Evolutionary conservation across 2,888 invertebrate species (phyloP), one percentile per base, ranked within the genome.

Genomic region (Drosophila buzzatii): DNA sequence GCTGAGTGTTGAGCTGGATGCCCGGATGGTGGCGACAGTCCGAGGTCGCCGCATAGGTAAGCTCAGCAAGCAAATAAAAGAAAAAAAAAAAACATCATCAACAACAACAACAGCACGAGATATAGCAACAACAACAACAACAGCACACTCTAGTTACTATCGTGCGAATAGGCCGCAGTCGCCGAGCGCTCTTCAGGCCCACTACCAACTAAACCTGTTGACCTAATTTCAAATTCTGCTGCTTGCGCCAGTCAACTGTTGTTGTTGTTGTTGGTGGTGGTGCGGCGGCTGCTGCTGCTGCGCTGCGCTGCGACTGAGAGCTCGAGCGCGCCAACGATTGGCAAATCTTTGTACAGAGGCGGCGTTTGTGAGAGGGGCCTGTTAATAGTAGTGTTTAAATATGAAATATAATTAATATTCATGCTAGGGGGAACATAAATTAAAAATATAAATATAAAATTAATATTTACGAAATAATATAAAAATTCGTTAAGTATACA

Each of bases 141-240:
- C 51, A 65, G 45, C 63, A 79, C 77, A 78, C 67, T 78, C 71
- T 78, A 78, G 77, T 78, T 79, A 78, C 77, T 79, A 78, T 75
- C 80, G 65, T 75, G 58, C 77, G 77, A 63, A 67, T 79, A 79
- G 80, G 72, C 77, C 77, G 76, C 77, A 76, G 77, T 76, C 70
- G 72, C 80, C 79, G 82, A 77, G 80, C 79, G 70, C 82, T 81
- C 82, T 81, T 81, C 69, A 82, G 83, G 73, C 75, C 77, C 79
- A 80, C 82, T 79, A 82, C 85, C 90, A 91, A 91, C 91, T 91
- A 93, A 93, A 93, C 92, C 92, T 93, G 93, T 93, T 93, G 93
- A 93, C 93, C 93, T 92, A 93, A 93, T 93, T 93, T 93, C 90
- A 90, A 90, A 79, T 89, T 87, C 90, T 85, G 85, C 85, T 85